A percentile compares a stretch with the other conserved stretches of the same genome.
Evolutionary conservation across 1,140 invertebrate genomes (phyloP).

Genomic region (Samia ricini): DNA sequence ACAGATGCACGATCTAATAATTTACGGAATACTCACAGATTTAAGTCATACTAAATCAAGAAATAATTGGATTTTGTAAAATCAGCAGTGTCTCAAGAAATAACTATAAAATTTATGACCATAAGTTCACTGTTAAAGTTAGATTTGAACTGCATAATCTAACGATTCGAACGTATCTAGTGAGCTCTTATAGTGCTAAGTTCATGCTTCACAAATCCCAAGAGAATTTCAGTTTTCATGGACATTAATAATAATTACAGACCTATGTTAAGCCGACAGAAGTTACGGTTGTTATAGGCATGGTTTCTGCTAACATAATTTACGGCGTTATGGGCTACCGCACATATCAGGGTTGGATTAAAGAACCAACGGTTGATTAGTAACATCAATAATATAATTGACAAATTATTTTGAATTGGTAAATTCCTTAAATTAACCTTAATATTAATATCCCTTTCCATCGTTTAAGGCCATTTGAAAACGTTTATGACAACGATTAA

Average conservation of each 20-base stretch:
- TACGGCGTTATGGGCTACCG: background rate
- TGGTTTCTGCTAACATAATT: constrained; percentile 1
- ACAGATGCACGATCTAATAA: no score
- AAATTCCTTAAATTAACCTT: no score
- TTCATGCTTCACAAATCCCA: constrained; percentile 14
- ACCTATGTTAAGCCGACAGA: constrained; percentile 18
- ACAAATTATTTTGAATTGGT: no score
- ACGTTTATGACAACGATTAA: no score
- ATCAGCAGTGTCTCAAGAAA: background rate
- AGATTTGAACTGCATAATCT: background rate
- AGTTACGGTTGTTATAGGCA: constrained; percentile 8
- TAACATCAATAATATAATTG: no score
- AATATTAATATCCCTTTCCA: no score
- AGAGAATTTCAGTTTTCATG: constrained; percentile 17
- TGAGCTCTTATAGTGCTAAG: background rate
- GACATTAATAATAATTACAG: constrained; percentile 25
- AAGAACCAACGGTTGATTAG: background rate
- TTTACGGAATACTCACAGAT: no score
- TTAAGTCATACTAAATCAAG: no score
- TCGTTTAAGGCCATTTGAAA: no score
- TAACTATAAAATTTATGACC: background rate
- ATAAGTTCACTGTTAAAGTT: background rate
- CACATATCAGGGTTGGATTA: background rate
- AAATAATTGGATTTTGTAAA: background rate
- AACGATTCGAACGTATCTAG: background rate